These are phyloP conservation scores for Enteromius argenteus DNA, from an alignment of 2,797 vertebrate genomes.

Conservation along the genomic window DNA sequence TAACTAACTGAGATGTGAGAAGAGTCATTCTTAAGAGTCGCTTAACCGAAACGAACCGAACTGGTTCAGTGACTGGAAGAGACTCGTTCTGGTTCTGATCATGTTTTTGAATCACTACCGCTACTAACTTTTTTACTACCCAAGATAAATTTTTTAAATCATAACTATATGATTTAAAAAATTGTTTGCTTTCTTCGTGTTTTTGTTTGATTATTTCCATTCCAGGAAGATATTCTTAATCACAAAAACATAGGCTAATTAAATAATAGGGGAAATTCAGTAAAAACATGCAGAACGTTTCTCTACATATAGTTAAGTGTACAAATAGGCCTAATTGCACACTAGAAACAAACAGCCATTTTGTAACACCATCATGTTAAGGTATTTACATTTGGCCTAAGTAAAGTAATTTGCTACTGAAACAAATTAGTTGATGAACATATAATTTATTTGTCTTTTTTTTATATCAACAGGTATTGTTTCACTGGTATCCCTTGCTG, in stretches of 20 bases:
- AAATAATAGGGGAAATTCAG: too few relatives aligned
- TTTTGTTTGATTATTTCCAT: too few relatives aligned
- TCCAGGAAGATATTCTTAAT: background rate
- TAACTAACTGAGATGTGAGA: background rate
- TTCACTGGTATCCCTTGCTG: constrained; percentile 78
- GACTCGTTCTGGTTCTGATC: background rate
- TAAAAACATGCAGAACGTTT: background rate
- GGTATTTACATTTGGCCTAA: background rate
- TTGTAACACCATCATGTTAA: background rate
- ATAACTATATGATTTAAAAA: background rate
- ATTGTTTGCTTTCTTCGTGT: too few relatives aligned
- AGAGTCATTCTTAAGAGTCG: background rate
- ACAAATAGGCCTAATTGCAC: background rate
- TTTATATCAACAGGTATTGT: constrained; percentile 69
- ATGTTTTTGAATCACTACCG: background rate
- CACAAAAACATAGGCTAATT: too few relatives aligned
- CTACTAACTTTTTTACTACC: background rate
- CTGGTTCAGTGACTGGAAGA: background rate
- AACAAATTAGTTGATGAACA: background rate
- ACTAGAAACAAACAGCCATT: background rate
- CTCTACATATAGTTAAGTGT: background rate
- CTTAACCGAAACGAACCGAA: background rate
- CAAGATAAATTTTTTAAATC: background rate
- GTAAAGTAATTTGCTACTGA: background rate
- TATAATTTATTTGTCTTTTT: background rate